These are phyloP conservation scores for Podarcis cretensis DNA, from an alignment of 2,113 vertebrate genomes.

Conservation along the genomic window DNA sequence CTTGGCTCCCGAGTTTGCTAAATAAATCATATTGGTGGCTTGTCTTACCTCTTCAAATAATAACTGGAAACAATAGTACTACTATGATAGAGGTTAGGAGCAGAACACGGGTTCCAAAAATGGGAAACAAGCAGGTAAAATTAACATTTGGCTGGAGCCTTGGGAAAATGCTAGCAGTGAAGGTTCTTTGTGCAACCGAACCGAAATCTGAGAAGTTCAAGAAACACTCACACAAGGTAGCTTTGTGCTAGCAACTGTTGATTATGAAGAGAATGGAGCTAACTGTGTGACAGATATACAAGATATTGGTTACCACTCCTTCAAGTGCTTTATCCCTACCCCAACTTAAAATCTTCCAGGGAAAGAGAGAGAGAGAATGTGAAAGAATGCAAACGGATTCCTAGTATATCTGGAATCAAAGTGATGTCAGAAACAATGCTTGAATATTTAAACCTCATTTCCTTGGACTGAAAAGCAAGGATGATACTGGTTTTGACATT, in stretches of 20 bases:
- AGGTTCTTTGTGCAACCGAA: slow-evolving; percentile 64
- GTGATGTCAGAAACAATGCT: slow-evolving; percentile 21
- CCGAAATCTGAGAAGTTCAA: slow-evolving; percentile 71
- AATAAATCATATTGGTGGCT: slow-evolving; percentile 14
- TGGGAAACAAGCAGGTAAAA: slow-evolving; percentile 61
- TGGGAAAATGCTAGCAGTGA: slow-evolving; percentile 76
- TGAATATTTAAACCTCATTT: not conserved
- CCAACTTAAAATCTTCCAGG: slow-evolving; percentile 37
- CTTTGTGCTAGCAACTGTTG: slow-evolving; percentile 70
- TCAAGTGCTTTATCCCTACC: not conserved
- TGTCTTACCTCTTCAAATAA: slow-evolving; percentile 8
- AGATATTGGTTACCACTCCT: slow-evolving; percentile 39
- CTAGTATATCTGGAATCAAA: slow-evolving; percentile 20
- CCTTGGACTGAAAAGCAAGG: slow-evolving; percentile 8
- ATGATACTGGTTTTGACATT: not conserved
- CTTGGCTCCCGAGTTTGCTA: slow-evolving; percentile 30
- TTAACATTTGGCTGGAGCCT: slow-evolving; percentile 72
- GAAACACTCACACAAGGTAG: slow-evolving; percentile 63
- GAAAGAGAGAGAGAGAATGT: slow-evolving; percentile 23
- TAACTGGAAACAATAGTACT: slow-evolving; percentile 59
- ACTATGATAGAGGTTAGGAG: slow-evolving; percentile 56
- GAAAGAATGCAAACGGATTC: slow-evolving; percentile 27
- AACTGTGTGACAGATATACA: slow-evolving; percentile 53
- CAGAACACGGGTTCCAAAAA: slow-evolving; percentile 50
- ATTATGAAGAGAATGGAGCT: slow-evolving; percentile 52